Conservation (phyloP, 2,113 vertebrate species). For the Tapirus terrestris region DNA sequence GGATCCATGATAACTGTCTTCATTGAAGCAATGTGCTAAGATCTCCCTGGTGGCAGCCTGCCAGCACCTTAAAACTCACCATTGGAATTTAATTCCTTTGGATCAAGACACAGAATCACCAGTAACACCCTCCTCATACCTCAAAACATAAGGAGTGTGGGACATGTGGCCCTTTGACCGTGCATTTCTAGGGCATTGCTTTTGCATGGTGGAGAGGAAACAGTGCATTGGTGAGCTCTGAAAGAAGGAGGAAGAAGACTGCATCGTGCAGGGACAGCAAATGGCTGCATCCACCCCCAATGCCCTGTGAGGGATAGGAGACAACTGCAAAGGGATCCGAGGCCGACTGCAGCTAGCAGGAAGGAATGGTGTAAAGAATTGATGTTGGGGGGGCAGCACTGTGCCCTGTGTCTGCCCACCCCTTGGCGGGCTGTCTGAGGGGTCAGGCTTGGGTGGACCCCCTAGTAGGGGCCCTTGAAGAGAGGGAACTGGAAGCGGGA, state of each 20-base stretch:
- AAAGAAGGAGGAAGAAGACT: fast-evolving
- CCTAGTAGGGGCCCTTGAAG: neutral
- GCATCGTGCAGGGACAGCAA: fast-evolving
- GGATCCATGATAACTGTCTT: fast-evolving
- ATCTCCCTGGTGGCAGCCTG: neutral
- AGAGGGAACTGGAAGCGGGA: neutral
- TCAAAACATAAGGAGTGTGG: neutral
- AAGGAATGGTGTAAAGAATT: fast-evolving
- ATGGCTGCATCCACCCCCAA: neutral
- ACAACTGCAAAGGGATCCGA: no score
- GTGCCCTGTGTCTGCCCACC: neutral
- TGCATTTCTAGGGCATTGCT: neutral
- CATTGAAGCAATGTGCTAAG: fast-evolving
- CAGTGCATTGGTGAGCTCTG: fast-evolving
- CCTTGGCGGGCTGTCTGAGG: neutral
- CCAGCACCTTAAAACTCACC: fast-evolving
- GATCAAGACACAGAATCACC: neutral
- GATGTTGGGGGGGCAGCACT: fast-evolving
- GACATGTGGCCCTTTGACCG: fast-evolving
- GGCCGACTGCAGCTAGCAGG: no score
- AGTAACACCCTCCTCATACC: no score
- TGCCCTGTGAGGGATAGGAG: fast-evolving
- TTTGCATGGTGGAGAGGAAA: neutral
- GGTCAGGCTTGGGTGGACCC: neutral
- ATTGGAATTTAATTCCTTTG: neutral